Percentiles rank a stretch among this genome's conserved stretches.
Evolutionary conservation across 2,888 invertebrate genomes (phyloP).

Genomic region (Poecilus cupreus): DNA sequence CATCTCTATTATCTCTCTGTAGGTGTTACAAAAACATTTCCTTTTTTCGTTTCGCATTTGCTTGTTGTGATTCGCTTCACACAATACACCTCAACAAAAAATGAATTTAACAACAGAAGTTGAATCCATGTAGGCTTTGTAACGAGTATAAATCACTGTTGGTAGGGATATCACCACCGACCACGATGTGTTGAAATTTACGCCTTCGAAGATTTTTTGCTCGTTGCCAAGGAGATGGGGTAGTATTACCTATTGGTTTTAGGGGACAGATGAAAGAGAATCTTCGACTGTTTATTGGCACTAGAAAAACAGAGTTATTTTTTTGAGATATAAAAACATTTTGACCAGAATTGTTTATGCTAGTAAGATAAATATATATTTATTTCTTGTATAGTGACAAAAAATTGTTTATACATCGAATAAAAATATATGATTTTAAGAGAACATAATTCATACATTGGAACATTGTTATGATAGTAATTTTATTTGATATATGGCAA

Average conservation of each 20-base stretch:
- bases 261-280: no score
- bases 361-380: no score
- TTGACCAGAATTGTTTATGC: not conserved
- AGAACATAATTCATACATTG: constrained; percentile 2
- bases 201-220: not conserved
- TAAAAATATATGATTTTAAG: not conserved
- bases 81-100: not conserved
- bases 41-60: not conserved
- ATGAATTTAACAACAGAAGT: constrained; percentile 1
- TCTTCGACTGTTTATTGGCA: not conserved
- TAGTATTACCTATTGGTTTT: constrained; percentile 7
- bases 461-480: constrained; percentile 2
- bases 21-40: not conserved
- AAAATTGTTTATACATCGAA: not conserved
- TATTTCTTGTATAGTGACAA: no score
- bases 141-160: constrained; percentile 1
- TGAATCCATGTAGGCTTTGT: not conserved
- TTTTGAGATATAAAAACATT: not conserved
- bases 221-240: not conserved
- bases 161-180: not conserved
- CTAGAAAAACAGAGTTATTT: not conserved
- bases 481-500: not conserved
- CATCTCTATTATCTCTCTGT: no score
- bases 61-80: not conserved
- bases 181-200: not conserved